A percentile compares a stretch with the other conserved stretches of the same genome.
These are phyloP conservation scores for Scaptomyza cyrtandrae DNA, from an alignment of 2,888 invertebrate species.

Conservation along the genomic window DNA sequence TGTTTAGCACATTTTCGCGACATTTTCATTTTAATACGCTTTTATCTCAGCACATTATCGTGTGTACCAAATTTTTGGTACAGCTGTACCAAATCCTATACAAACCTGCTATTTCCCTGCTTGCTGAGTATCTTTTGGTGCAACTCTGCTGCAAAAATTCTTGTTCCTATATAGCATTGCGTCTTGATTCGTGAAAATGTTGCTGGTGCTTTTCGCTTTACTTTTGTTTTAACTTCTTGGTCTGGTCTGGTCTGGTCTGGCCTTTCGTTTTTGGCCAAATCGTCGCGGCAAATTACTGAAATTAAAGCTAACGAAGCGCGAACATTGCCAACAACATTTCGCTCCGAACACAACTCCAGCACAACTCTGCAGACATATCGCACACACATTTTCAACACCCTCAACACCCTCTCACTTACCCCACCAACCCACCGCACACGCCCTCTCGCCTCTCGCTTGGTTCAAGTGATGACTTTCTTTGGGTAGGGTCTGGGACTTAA, in stretches of 20 bases:
- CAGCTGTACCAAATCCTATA: background rate
- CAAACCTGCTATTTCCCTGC: background rate
- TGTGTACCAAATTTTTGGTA: background rate
- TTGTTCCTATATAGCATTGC: slow-evolving; percentile 14
- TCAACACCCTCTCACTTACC: background rate
- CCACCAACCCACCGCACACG: background rate
- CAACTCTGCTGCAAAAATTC: background rate
- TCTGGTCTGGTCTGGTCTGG: slow-evolving; percentile 44
- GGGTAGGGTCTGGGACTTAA: slow-evolving; percentile 6
- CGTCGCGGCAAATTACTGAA: slow-evolving; percentile 77
- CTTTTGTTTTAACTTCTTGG: slow-evolving; percentile 64
- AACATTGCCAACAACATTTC: slow-evolving; percentile 76
- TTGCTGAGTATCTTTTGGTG: slow-evolving; percentile 15
- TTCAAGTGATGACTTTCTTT: background rate
- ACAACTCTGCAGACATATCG: slow-evolving; percentile 57
- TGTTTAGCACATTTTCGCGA: too few species aligned
- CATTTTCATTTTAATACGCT: too few species aligned
- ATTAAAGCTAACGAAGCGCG: slow-evolving; percentile 82
- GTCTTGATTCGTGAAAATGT: slow-evolving; percentile 73
- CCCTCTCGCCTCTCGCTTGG: background rate
- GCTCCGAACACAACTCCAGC: slow-evolving; percentile 43
- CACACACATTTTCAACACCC: slow-evolving; percentile 36
- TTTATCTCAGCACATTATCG: too few species aligned
- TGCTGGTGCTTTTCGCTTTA: slow-evolving; percentile 47
- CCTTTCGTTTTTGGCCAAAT: slow-evolving; percentile 51